These are phyloP conservation scores for Columba janthina DNA, from an alignment of 2,113 vertebrate species.

Conservation along the genomic window DNA sequence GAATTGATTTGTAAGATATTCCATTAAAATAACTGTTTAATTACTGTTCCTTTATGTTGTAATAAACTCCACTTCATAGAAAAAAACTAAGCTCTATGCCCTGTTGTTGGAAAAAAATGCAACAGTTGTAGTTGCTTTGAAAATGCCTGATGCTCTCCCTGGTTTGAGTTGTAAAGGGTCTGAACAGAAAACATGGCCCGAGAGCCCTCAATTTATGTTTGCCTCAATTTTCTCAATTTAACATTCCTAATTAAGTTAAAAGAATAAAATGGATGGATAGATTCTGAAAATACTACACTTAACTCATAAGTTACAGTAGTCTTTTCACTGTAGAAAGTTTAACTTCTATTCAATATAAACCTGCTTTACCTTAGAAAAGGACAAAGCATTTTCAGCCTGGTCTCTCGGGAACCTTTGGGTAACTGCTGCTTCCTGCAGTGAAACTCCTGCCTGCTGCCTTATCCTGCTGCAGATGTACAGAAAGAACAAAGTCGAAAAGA, in stretches of 20 bases:
- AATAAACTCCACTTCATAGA: slow-evolving; percentile 74
- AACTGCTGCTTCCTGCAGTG: background rate
- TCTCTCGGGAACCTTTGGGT: background rate
- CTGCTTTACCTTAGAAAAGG: background rate
- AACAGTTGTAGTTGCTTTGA: background rate
- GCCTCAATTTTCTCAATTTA: background rate
- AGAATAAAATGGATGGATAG: background rate
- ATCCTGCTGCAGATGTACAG: background rate
- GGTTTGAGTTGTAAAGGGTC: background rate
- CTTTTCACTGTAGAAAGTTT: background rate
- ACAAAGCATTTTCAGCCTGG: background rate
- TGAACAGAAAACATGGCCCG: background rate
- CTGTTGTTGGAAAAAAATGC: background rate
- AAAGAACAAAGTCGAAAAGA: background rate
- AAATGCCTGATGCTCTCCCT: background rate
- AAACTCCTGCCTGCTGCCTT: background rate
- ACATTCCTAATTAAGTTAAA: background rate
- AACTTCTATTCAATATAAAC: background rate
- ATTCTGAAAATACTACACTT: background rate
- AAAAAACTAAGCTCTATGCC: background rate
- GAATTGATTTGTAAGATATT: slow-evolving; percentile 72
- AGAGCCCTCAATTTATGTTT: too few species aligned
- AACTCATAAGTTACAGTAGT: background rate
- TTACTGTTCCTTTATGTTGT: slow-evolving; percentile 41
- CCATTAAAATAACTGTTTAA: slow-evolving; percentile 34